Evolutionary conservation across 2,797 vertebrate genomes (phyloP).

Genomic region (Gymnopithys bicolor): DNA sequence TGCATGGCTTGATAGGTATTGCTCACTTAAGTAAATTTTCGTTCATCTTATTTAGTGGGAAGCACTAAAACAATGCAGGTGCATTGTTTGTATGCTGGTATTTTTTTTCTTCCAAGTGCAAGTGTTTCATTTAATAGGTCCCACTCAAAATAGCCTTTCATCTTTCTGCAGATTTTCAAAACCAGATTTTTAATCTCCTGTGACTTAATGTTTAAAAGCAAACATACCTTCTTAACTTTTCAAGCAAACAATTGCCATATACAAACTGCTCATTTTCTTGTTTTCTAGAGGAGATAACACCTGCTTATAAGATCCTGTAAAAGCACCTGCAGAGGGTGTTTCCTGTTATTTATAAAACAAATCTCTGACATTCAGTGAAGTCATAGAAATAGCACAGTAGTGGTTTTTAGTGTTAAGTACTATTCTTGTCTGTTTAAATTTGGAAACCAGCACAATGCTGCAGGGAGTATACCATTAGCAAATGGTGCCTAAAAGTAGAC

Average conservation of each 20-base stretch:
- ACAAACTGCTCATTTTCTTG: not conserved
- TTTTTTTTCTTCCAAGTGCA: not conserved
- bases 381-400: not conserved
- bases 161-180: not conserved
- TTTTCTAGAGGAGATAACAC: not conserved
- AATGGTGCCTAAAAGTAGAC: not conserved
- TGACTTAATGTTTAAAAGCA: not conserved
- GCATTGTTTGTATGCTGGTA: not conserved
- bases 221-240: not conserved
- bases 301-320: not conserved
- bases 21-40: not conserved
- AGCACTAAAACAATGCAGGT: not conserved
- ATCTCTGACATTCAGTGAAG: not conserved
- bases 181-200: not conserved
- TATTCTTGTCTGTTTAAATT: slow-evolving; percentile 16
- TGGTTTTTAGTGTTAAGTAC: not conserved
- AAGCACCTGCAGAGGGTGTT: slow-evolving; percentile 9
- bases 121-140: not conserved
- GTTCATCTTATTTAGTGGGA: not conserved
- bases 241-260: not conserved
- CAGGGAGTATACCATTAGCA: not conserved
- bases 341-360: slow-evolving; percentile 15
- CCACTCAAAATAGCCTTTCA: not conserved
- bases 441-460: not conserved
- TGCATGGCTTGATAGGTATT: not conserved